Conservation (phyloP, 2,797 vertebrate species). For the Cichlasoma orientale region DNA sequence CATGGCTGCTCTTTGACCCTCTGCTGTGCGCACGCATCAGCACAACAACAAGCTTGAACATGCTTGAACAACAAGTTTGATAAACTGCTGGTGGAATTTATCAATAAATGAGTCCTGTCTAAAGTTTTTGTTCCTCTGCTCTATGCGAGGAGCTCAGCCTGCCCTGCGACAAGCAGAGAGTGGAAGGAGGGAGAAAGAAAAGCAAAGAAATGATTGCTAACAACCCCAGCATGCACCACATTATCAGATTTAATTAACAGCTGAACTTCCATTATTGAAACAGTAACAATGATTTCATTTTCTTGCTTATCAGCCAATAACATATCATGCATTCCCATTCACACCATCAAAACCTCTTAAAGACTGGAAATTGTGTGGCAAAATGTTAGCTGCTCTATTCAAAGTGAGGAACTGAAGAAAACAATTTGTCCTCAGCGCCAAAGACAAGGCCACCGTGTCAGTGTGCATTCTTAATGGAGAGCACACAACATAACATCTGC, state of each 20-base stretch:
- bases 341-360: not conserved
- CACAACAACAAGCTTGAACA: no score
- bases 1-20: not conserved
- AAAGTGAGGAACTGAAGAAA: slow-evolving; percentile 19
- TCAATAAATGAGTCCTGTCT: not conserved
- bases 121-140: not conserved
- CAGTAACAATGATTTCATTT: slow-evolving; percentile 2
- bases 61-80: not conserved
- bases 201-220: not conserved
- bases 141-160: not conserved
- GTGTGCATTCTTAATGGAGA: slow-evolving; percentile 1
- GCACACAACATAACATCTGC: slow-evolving; percentile 5
- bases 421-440: slow-evolving; percentile 13
- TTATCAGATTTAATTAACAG: not conserved
- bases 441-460: slow-evolving; percentile 24
- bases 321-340: not conserved
- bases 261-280: not conserved
- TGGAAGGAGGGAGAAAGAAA: not conserved
- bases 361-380: not conserved
- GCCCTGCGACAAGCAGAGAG: not conserved
- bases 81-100: not conserved
- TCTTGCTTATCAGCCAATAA: not conserved
- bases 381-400: not conserved
- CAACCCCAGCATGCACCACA: not conserved
- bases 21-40: not conserved